phyloP scores from a whole-genome alignment of 2,797 vertebrate genomes.

The Platyrinchus mystaceus region DNA sequence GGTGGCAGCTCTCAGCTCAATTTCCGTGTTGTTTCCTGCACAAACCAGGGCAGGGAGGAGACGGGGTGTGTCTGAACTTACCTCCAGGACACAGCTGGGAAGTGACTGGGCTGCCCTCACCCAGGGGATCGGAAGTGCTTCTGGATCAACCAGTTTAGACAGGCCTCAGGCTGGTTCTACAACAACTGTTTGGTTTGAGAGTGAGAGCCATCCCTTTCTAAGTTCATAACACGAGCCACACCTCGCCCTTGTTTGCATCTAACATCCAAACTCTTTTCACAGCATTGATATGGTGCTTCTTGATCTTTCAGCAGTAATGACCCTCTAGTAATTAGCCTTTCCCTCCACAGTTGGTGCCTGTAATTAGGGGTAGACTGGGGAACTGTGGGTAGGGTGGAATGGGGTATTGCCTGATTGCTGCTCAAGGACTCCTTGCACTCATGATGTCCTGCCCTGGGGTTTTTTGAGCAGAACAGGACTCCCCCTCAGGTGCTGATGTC shows the following conservation, averaged over 20 bases:
- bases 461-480: neutral
- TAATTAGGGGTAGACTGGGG: neutral
- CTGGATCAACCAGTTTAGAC: neutral
- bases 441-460: neutral
- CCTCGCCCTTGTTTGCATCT: neutral
- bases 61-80: neutral
- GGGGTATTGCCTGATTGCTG: neutral
- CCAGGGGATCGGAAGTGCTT: neutral
- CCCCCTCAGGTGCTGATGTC: rapidly evolving
- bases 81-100: neutral
- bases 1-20: neutral
- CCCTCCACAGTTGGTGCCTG: rapidly evolving
- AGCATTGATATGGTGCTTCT: neutral
- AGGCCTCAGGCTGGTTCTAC: neutral
- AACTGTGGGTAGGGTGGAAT: neutral
- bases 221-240: neutral
- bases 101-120: neutral
- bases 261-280: neutral
- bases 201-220: neutral
- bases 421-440: neutral
- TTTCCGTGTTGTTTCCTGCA: neutral
- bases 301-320: neutral
- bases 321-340: neutral
- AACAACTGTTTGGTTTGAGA: neutral
- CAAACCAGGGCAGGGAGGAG: neutral